Evolutionary conservation across 2,888 invertebrate species (phyloP), one percentile per base, ranked within the genome.

Genomic region (Tridacna gigas): DNA sequence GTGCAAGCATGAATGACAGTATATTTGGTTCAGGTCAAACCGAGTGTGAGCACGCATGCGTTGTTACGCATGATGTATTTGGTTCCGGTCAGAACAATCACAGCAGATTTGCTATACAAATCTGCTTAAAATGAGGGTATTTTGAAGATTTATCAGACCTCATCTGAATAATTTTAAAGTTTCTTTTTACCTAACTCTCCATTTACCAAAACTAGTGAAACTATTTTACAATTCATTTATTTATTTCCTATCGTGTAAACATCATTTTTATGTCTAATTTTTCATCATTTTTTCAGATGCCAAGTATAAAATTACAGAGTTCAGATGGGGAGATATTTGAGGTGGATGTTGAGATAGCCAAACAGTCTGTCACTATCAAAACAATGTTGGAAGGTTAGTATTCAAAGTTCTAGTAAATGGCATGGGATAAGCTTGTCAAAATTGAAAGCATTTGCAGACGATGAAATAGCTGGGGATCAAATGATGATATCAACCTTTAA

Each of bases 301-400:
- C 98, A 60, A 97, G 97, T 92, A 98, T 99, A 90, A 99, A 98
- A 94, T 96, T 99, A 88, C 98, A 98, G 95, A 98, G 98, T 85
- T 98, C 98, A 0, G 99, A 99, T 95, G 98, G 97, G 76, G 99
- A 99, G 95, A 97, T 97, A 37, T 99, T 99, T 94, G 98, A 98
- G 90, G 98, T 99, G 0, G 99, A 99, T 93, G 97, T 98, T 0
- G 98, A 99, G 95, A 98, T 99, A 83, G 99, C 99, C 69, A 98
- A 98, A 96, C 98, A 98, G 95, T 99, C 99, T 0, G 98, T 98
- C 22, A 99, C 99, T 0, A 99, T 99, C 90, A 99, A 99, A 95
- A 99, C 99, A 5, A 99, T 99, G 98, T 96, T 99, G 91, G 99
- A 99, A 95, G 95, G 95, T 94, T 89, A 88, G 37, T 37, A 37